Conservation (phyloP, 1,140 invertebrate genomes). For the Acyrthosiphon pisum region DNA sequence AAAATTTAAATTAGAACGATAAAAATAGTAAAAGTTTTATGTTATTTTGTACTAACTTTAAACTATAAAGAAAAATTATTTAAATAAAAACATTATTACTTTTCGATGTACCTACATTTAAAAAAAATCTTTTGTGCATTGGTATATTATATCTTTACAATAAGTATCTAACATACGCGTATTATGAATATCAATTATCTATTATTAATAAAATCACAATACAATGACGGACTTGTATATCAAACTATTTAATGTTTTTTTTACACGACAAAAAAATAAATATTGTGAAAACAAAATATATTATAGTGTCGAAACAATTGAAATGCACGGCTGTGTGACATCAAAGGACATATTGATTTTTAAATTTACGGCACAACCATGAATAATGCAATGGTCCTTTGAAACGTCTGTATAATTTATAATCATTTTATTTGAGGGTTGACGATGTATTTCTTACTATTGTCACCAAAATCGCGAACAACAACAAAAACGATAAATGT, state of each 20-base stretch:
- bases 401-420: slow-evolving; percentile 20
- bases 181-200: background rate
- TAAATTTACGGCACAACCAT: background rate
- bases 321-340: background rate
- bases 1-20: background rate
- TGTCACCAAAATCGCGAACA: background rate
- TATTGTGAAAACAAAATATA: background rate
- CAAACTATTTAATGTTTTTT: background rate
- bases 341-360: slow-evolving; percentile 40
- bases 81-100: too few species aligned
- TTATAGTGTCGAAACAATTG: slow-evolving; percentile 15
- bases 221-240: background rate
- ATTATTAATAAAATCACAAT: background rate
- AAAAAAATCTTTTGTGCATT: too few species aligned
- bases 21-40: too few species aligned
- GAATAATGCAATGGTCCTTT: slow-evolving; percentile 35
- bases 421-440: slow-evolving; percentile 2
- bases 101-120: too few species aligned
- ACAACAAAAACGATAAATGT: background rate
- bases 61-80: too few species aligned
- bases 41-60: too few species aligned
- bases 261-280: background rate
- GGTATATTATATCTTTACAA: too few species aligned
- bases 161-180: too few species aligned
- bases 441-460: slow-evolving; percentile 17